These are phyloP conservation scores for Spinibarbus caldwelli DNA, from an alignment of 2,797 vertebrate genomes.

Conservation along the genomic window DNA sequence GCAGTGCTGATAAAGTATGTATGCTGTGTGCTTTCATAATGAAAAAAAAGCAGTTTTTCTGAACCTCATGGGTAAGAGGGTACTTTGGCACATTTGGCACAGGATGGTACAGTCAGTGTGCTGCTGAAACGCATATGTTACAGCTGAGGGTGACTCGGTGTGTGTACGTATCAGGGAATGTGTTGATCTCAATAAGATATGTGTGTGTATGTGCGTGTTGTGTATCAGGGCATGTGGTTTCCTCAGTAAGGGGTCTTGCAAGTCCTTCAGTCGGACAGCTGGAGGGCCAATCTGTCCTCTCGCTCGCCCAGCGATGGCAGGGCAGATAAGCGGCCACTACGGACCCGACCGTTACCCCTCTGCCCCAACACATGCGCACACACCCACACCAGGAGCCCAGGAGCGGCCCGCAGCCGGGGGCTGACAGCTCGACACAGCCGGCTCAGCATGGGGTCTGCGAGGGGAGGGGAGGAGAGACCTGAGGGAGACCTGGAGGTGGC, in stretches of 20 bases:
- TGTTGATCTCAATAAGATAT: conserved; percentile 37
- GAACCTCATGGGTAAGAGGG: conserved; percentile 35
- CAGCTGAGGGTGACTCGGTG: conserved; percentile 46
- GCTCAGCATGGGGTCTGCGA: conserved; percentile 52
- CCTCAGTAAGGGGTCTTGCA: conserved; percentile 75
- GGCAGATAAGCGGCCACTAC: conserved; percentile 65
- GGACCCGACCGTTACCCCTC: conserved; percentile 70
- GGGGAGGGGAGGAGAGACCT: conserved; percentile 45
- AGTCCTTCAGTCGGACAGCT: conserved; percentile 78
- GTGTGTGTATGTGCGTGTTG: conserved; percentile 46
- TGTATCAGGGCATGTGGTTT: conserved; percentile 75
- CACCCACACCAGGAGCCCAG: conserved; percentile 61
- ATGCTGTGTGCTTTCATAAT: neutral
- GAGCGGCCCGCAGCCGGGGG: conserved; percentile 72
- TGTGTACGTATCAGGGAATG: conserved; percentile 48
- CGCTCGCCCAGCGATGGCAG: conserved; percentile 51
- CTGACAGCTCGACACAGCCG: conserved; percentile 66
- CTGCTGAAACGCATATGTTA: conserved; percentile 50
- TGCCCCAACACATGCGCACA: conserved; percentile 70
- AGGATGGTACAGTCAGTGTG: conserved; percentile 37
- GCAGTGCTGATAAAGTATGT: neutral
- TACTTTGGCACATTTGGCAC: conserved; percentile 47
- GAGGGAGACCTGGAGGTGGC: conserved; percentile 54
- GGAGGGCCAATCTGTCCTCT: conserved; percentile 82
- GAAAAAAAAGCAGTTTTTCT: conserved; percentile 25